Base-by-base conservation (phyloP, 2,888 invertebrate genomes). In the Pseudococcus viburni region DNA sequence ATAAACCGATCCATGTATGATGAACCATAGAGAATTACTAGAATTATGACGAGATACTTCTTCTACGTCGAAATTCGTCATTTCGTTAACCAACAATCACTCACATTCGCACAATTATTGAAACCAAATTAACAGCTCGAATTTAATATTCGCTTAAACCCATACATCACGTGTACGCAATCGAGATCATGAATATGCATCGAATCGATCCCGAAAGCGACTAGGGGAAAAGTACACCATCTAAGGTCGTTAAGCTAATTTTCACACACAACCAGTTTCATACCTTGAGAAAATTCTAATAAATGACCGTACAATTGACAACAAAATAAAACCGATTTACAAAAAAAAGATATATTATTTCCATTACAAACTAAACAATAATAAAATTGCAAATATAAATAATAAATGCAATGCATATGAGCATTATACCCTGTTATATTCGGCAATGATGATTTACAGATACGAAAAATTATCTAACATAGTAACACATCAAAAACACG, bases 1-100 rank as follows among this genome's bases (percentile, higher is more conserved):
- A 91, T 96, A 97, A 88, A 97, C 94, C 90, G 94, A 93, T 91
- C 96, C 94, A 91, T 96, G 94, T 91, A 97, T 95, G 68, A 96
- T 93, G 88, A 96, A 92, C 96, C 96, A 97, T 26, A 89, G 89
- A 59, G 93, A 92, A 85, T 93, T 92, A 89, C 93, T 92, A 89
- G 93, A 92, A 89, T 93, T 93, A 91, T 96, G 95, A 90, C 93
- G 92, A 89, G 93, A 93, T 19, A 97, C 94, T 92, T 97, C 96
- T 19, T 26, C 12, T 9, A 51, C 59, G 33, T 83, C 46, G 48
- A 86, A 89, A 22, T n/a, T 80, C 22, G 17, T 80, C 88, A 80
- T 88, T 51, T 51, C 51, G n/a, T 6, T 68, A 42, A 46, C 48
- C 6, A 33, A 12, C 12, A n/a, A 85, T 33, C 26, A 33, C 15